phyloP scores from a whole-genome alignment of 2,888 invertebrate species.

The Sinhomidia bicolor region DNA sequence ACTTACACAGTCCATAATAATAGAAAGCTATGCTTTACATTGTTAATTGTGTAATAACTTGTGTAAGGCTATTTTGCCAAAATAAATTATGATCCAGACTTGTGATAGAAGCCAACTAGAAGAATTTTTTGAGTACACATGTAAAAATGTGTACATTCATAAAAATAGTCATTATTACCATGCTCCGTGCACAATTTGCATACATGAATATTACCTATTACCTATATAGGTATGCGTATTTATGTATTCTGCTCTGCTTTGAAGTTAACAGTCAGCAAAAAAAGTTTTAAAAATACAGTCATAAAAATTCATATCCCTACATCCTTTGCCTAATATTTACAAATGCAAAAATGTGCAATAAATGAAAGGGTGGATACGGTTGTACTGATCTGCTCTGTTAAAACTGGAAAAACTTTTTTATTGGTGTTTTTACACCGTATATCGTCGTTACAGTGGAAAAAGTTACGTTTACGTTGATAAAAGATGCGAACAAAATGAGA shows the following conservation, averaged over 20 bases:
- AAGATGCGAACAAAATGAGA: no score
- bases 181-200: constrained; percentile 15
- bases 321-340: neutral
- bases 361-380: neutral
- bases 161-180: constrained; percentile 10
- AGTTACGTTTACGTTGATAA: no score
- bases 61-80: constrained; percentile 4
- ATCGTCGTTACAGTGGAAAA: no score
- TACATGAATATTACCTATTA: neutral
- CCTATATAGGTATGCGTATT: neutral
- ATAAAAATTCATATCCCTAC: no score
- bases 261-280: no score
- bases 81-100: constrained; percentile 4
- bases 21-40: no score
- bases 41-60: neutral
- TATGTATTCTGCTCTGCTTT: no score
- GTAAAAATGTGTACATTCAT: constrained; percentile 15
- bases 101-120: neutral
- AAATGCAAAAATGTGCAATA: neutral
- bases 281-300: neutral
- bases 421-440: no score
- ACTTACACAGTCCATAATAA: no score
- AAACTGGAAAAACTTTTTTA: no score
- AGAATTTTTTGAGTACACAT: neutral
- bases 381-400: no score